Evolutionary conservation across 2,888 invertebrate species (phyloP).

Genomic region (Myathropa florea): DNA sequence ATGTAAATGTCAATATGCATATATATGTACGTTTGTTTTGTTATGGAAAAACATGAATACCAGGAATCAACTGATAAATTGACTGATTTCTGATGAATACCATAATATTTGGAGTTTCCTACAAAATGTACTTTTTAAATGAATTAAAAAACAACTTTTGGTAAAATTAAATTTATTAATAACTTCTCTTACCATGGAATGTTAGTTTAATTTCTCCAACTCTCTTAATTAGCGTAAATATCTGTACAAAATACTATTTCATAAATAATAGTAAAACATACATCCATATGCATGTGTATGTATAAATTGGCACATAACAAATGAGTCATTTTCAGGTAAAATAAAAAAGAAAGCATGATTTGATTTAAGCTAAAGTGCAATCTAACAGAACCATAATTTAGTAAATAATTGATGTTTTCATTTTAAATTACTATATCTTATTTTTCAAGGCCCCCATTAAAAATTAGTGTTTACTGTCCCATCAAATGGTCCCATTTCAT

Average conservation of each 20-base stretch:
- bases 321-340: slow-evolving; percentile 53
- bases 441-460: slow-evolving; percentile 4
- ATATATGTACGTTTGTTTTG: too few relatives aligned
- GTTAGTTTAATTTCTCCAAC: slow-evolving; percentile 55
- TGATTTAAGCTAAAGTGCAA: slow-evolving; percentile 15
- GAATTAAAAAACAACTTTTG: not conserved
- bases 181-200: slow-evolving; percentile 62
- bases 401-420: not conserved
- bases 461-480: slow-evolving; percentile 76
- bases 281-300: not conserved
- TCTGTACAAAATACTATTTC: slow-evolving; percentile 52
- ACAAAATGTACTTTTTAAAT: not conserved
- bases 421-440: slow-evolving; percentile 1
- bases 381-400: not conserved
- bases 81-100: too few relatives aligned
- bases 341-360: slow-evolving; percentile 31
- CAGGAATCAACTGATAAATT: too few relatives aligned
- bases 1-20: too few relatives aligned
- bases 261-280: slow-evolving; percentile 48
- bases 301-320: slow-evolving; percentile 38
- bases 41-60: too few relatives aligned
- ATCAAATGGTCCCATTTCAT: slow-evolving; percentile 82
- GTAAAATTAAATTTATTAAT: slow-evolving; percentile 3
- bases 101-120: not conserved
- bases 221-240: slow-evolving; percentile 46